Conservation (phyloP, 30 jellyfish, hydroid and myxozoan species). For the Mastigias papua region DNA sequence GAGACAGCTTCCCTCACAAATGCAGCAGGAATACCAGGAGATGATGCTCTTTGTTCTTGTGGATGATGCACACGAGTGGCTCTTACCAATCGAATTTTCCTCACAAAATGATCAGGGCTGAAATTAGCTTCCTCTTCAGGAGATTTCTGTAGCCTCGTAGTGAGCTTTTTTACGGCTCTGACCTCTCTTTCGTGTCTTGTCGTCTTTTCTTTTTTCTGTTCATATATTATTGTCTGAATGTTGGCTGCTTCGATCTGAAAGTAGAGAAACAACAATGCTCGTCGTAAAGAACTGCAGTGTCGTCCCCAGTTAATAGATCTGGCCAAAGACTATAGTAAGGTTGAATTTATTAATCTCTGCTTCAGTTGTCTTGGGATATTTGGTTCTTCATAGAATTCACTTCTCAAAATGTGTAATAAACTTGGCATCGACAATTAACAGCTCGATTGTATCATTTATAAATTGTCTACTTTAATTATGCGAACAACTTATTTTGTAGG, state of each 20-base stretch:
- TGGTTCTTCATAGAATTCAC: too few species aligned
- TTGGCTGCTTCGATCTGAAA: constrained; percentile 67
- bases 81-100: constrained; percentile 42
- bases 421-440: too few species aligned
- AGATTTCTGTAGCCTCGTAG: constrained; percentile 35
- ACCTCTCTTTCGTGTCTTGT: constrained; percentile 49
- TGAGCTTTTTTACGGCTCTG: constrained; percentile 49
- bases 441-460: too few species aligned
- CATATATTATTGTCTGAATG: constrained; percentile 25
- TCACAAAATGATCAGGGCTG: constrained; percentile 47
- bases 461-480: too few species aligned
- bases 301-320: too few species aligned
- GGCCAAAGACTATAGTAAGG: too few species aligned
- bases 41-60: constrained; percentile 42
- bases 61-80: constrained; percentile 22
- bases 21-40: constrained; percentile 58
- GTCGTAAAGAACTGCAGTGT: too few species aligned
- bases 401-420: too few species aligned
- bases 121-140: constrained; percentile 17
- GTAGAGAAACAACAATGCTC: too few species aligned
- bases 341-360: too few species aligned
- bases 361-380: too few species aligned
- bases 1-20: constrained; percentile 66
- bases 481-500: too few species aligned
- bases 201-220: background rate